These are phyloP conservation scores for Nannobrachium achirus DNA, from an alignment of 2,113 vertebrate genomes.

Conservation along the genomic window DNA sequence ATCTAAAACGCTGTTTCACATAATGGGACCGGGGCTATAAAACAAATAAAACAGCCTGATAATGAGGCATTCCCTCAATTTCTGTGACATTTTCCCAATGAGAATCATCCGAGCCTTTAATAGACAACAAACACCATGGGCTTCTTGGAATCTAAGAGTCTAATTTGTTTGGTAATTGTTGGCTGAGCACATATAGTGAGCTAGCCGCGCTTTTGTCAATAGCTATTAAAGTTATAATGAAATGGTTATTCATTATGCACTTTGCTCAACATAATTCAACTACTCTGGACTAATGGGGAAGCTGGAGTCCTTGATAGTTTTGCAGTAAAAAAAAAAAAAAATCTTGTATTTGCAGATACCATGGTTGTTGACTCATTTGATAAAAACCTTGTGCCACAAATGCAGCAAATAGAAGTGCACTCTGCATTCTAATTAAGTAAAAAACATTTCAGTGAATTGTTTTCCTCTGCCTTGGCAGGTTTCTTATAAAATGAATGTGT, in stretches of 20 bases:
- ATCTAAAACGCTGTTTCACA: conserved; percentile 42
- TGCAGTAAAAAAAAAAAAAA: neutral
- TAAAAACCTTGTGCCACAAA: neutral
- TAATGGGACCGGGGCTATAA: conserved; percentile 50
- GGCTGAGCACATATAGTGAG: conserved; percentile 40
- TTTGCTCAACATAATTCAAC: conserved; percentile 31
- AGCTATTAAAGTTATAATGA: conserved; percentile 65
- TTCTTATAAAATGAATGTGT: too few relatives aligned
- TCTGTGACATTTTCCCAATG: conserved; percentile 67
- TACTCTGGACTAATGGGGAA: conserved; percentile 8
- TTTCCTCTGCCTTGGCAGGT: too few relatives aligned
- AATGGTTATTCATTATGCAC: conserved; percentile 50
- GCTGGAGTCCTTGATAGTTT: neutral
- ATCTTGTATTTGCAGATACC: too few relatives aligned
- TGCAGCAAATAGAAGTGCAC: neutral
- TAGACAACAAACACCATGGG: conserved; percentile 61
- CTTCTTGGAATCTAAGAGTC: conserved; percentile 36
- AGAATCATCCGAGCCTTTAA: conserved; percentile 69
- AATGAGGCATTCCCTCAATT: conserved; percentile 72
- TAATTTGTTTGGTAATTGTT: conserved; percentile 71
- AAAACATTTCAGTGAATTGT: neutral
- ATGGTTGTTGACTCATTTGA: neutral
- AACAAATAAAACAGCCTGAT: conserved; percentile 66
- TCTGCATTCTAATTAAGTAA: neutral
- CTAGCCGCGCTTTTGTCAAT: conserved; percentile 63